A percentile compares a stretch with the other conserved stretches of the same genome.
These are phyloP conservation scores for Sebastes elongatus DNA, from an alignment of 2,797 vertebrate genomes.

Conservation along the genomic window DNA sequence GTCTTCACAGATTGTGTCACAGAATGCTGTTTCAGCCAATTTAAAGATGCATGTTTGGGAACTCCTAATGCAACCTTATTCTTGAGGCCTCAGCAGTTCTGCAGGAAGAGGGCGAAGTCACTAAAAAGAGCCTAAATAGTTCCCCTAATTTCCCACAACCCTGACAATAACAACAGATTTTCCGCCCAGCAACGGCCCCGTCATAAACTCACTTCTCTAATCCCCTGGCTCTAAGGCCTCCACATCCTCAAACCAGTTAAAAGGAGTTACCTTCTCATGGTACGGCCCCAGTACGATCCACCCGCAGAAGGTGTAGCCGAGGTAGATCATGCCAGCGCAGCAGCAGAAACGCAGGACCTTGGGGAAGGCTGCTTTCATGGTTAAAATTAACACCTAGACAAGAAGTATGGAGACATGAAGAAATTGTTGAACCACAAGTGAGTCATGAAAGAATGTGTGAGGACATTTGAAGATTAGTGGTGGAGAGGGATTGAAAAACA, in stretches of 20 bases:
- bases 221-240: neutral
- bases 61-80: neutral
- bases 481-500: neutral
- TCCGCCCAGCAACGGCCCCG: neutral
- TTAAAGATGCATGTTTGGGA: neutral
- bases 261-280: conserved; percentile 90
- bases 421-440: neutral
- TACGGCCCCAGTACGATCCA: conserved; percentile 98
- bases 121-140: neutral
- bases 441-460: neutral
- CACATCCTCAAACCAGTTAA: neutral
- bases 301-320: conserved; percentile 98
- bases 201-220: neutral
- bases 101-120: neutral
- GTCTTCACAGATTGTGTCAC: neutral
- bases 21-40: conserved; percentile 1
- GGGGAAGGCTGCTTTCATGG: conserved; percentile 93
- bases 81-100: conserved; percentile 15
- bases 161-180: neutral
- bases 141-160: neutral
- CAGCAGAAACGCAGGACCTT: conserved; percentile 97
- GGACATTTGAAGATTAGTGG: neutral
- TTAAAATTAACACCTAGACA: conserved; percentile 93
- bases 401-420: neutral
- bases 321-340: conserved; percentile 98